These are phyloP conservation scores for Chaetoderma sp. DNA, from an alignment of 2,888 invertebrate genomes.

Conservation along the genomic window DNA sequence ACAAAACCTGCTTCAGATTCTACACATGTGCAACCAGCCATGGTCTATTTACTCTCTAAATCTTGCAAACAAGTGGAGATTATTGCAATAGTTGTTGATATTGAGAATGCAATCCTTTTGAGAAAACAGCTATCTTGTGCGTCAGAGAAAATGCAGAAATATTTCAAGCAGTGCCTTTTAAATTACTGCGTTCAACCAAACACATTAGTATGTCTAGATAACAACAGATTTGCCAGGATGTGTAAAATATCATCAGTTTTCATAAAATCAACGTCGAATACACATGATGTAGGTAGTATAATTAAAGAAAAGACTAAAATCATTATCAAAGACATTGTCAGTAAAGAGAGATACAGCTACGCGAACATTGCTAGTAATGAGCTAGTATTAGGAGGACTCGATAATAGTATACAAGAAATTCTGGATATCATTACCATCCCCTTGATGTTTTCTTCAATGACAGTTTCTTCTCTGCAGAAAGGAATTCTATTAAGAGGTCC, in stretches of 20 bases:
- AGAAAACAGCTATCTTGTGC: background rate
- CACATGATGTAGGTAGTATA: conserved; percentile 25
- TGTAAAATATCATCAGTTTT: conserved; percentile 47
- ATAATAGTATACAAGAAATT: conserved; percentile 40
- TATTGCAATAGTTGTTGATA: conserved; percentile 33
- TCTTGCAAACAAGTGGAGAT: conserved; percentile 18
- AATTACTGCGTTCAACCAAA: conserved; percentile 36
- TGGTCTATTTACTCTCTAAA: background rate
- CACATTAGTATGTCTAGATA: conserved; percentile 36
- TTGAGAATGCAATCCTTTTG: conserved; percentile 27
- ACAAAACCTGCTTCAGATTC: background rate
- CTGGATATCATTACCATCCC: conserved; percentile 36
- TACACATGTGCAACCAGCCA: background rate
- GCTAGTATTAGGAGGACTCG: conserved; percentile 46
- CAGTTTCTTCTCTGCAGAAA: no score
- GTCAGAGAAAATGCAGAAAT: conserved; percentile 19
- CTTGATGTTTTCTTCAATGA: no score
- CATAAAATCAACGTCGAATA: conserved; percentile 28
- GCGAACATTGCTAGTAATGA: conserved; percentile 4
- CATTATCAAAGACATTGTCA: conserved; percentile 40
- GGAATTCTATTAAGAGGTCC: conserved; percentile 60
- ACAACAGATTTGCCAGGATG: conserved; percentile 39
- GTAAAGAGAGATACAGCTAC: conserved; percentile 47
- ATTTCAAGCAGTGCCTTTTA: conserved; percentile 42
- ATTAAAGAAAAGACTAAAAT: conserved; percentile 41